Conservation (phyloP, 2,113 vertebrate species). For the Ophthalmolycus amberensis region DNA sequence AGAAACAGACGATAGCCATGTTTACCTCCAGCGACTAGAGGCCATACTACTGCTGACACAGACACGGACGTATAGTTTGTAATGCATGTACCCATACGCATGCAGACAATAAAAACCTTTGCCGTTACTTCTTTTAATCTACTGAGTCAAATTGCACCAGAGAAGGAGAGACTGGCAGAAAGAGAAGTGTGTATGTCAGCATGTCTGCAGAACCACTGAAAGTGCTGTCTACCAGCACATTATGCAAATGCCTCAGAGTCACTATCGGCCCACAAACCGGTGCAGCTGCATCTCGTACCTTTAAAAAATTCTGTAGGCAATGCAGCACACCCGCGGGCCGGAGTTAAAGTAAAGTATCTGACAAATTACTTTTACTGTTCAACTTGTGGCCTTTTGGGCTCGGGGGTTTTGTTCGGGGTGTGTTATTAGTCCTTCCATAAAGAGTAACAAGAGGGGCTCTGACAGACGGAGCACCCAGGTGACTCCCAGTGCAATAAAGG, state of each 20-base stretch:
- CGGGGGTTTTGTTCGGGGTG: constrained; percentile 45
- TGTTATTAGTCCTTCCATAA: constrained; percentile 70
- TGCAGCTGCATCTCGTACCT: constrained; percentile 32
- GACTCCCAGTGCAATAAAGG: constrained; percentile 51
- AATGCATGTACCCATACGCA: constrained; percentile 5
- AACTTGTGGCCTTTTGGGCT: constrained; percentile 43
- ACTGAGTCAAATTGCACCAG: not conserved
- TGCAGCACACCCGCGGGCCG: constrained; percentile 24
- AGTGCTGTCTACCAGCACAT: not conserved
- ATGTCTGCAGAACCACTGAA: not conserved
- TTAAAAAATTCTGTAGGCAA: constrained; percentile 41
- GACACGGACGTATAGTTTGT: constrained; percentile 22
- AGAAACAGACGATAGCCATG: constrained; percentile 75
- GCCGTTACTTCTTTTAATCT: constrained; percentile 14
- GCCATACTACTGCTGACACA: constrained; percentile 50
- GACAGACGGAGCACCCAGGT: constrained; percentile 55
- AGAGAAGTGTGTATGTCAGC: not conserved
- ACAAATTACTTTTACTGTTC: constrained; percentile 63
- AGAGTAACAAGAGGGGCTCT: constrained; percentile 54
- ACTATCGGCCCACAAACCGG: constrained; percentile 20
- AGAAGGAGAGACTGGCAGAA: not conserved
- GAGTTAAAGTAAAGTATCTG: constrained; percentile 50
- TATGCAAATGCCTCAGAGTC: constrained; percentile 15
- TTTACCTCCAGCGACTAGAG: constrained; percentile 72
- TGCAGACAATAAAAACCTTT: constrained; percentile 11